Evolutionary conservation across 2,113 vertebrate species (phyloP), one percentile per base, ranked within the genome.

Genomic region (Eolophus roseicapilla): DNA sequence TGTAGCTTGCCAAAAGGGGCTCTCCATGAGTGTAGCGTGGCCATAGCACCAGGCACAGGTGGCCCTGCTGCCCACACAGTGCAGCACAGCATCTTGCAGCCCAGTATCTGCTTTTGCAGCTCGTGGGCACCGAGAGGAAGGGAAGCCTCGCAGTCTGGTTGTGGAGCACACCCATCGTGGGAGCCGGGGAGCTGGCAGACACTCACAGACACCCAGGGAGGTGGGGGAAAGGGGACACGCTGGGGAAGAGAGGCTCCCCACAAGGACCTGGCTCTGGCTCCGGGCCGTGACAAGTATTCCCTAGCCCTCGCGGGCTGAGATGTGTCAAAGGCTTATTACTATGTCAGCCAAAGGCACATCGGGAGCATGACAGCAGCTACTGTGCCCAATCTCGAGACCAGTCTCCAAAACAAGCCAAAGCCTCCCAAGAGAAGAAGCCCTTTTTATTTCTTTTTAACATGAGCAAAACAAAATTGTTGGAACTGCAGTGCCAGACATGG

Each of bases 51-150:
- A 2, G 29, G 44, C 37, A 13, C 47, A 4, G 65, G 21, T 39
- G 46, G 44, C 19, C 33, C 13, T 19, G 5, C 39, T 4, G 25
- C 25, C 29, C 33, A 0, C 46, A 23, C 6, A 6, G 23, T 31
- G 75, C 33, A 14, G 49, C 31, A 4, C 8, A 2, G 1, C 5
- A 3, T 8, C 46, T 18, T 57, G 31, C 55, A 57, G 25, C 50
- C 50, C 50, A 53, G 27, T 17, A 17, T 29, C 16, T 3, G 8
- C 35, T 41, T 7, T 24, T 8, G 19, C n/a, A 23, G 37, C 28
- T 21, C 3, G 13, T 2, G 4, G 24, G 31, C 13, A 31, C 29
- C 2, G 1, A 10, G 33, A 13, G 24, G 4, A 2, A 7, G 31
- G 35, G 5, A 19, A 5, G 35, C 13, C 35, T 49, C 1, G 3